phyloP scores from a whole-genome alignment of 2,888 invertebrate species.

The Papilio gigon region DNA sequence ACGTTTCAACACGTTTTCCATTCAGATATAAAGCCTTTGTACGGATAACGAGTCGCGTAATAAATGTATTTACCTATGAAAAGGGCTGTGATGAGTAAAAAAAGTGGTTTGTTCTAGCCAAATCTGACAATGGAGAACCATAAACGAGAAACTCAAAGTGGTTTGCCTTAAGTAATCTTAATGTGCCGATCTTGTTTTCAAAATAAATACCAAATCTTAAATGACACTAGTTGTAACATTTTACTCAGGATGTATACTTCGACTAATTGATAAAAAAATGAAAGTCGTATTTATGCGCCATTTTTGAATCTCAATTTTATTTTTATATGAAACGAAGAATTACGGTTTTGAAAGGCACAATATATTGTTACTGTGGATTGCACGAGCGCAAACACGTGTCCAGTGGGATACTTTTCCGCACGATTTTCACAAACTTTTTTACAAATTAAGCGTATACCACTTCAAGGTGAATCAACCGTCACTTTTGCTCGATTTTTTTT shows the following conservation, averaged over 20 bases:
- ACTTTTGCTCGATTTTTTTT: background rate
- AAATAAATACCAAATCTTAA: slow-evolving; percentile 1
- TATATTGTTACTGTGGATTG: background rate
- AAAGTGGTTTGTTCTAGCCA: too few species aligned
- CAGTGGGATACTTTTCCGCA: background rate
- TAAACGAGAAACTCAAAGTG: too few species aligned
- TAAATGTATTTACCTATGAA: slow-evolving; percentile 26
- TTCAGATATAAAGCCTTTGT: background rate
- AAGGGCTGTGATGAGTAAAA: slow-evolving; percentile 25
- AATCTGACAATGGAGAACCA: too few species aligned
- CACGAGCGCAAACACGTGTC: slow-evolving; percentile 4
- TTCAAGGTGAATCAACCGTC: slow-evolving; percentile 12
- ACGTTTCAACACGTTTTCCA: background rate
- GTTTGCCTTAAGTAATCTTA: slow-evolving; percentile 27
- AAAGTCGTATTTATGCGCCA: too few species aligned
- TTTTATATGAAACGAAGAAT: background rate
- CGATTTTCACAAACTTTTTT: background rate
- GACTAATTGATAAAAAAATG: background rate
- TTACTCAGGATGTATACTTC: background rate
- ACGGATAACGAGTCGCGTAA: slow-evolving; percentile 13
- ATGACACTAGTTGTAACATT: slow-evolving; percentile 19
- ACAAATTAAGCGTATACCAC: background rate
- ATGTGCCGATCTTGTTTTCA: slow-evolving; percentile 11
- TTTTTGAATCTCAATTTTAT: too few species aligned
- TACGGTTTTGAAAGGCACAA: background rate